Evolutionary conservation across 1,140 invertebrate genomes (phyloP).

Genomic region (Philotrypesis tridentata): DNA sequence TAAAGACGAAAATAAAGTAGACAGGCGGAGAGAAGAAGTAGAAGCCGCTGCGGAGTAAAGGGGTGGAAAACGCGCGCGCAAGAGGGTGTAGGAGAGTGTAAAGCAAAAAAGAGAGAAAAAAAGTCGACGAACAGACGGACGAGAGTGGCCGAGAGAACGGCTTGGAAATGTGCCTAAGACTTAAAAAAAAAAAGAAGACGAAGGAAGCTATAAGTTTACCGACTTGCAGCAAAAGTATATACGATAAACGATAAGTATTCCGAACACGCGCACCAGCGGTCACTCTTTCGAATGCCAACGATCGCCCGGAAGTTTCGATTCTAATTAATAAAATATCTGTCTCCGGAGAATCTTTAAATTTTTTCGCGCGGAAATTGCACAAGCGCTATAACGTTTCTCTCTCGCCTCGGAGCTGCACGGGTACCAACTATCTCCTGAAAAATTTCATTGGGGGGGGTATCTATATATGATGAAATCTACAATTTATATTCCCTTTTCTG

Average conservation of each 20-base stretch:
- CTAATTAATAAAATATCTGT: background rate
- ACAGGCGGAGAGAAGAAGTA: background rate
- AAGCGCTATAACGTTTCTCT: too few species aligned
- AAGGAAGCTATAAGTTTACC: background rate
- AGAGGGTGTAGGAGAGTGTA: background rate
- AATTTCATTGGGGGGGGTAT: too few species aligned
- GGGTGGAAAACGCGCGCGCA: slow-evolving; percentile 1
- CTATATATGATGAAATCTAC: too few species aligned
- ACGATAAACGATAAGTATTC: too few species aligned
- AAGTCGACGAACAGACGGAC: background rate
- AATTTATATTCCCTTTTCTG: too few species aligned
- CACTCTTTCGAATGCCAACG: background rate
- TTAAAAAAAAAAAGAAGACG: too few species aligned
- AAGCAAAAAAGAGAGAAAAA: background rate
- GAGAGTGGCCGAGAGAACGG: background rate
- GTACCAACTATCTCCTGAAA: too few species aligned
- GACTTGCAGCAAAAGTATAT: too few species aligned
- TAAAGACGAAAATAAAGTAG: slow-evolving; percentile 8
- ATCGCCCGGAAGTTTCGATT: background rate
- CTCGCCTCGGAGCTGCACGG: too few species aligned
- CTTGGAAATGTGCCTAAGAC: background rate
- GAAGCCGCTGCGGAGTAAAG: background rate
- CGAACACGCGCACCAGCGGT: too few species aligned
- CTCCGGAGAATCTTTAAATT: too few species aligned
- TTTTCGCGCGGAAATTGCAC: too few species aligned